Percentiles rank a stretch among this genome's conserved stretches.
These are phyloP conservation scores for Ashinkailepas kermadecensis DNA, from an alignment of 2,888 invertebrate species.

Conservation along the genomic window DNA sequence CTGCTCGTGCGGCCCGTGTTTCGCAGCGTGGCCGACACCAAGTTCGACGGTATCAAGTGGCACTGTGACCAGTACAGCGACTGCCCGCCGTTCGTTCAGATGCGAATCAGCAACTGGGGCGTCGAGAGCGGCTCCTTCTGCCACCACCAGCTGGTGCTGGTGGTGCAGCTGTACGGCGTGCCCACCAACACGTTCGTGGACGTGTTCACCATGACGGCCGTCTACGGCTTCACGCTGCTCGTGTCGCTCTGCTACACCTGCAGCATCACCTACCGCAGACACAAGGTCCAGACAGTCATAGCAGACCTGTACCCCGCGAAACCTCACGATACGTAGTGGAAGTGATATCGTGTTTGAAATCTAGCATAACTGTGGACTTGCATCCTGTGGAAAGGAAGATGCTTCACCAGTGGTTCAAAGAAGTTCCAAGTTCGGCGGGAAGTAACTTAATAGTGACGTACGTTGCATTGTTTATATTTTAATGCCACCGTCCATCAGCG, in stretches of 20 bases:
- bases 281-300: neutral
- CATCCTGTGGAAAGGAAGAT: too few relatives aligned
- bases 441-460: too few relatives aligned
- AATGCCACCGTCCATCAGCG: too few relatives aligned
- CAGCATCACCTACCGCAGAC: neutral
- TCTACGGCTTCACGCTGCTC: neutral
- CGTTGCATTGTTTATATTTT: too few relatives aligned
- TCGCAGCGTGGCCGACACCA: neutral
- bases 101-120: neutral
- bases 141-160: neutral
- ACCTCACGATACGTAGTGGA: neutral
- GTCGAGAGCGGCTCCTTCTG: neutral
- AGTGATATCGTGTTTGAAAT: too few relatives aligned
- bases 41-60: neutral
- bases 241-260: neutral
- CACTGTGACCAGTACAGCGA: conserved; percentile 8
- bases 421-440: too few relatives aligned
- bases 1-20: neutral
- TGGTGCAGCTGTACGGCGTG: conserved; percentile 12
- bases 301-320: neutral
- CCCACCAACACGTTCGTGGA: conserved; percentile 19
- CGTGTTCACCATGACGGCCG: neutral
- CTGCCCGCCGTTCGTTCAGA: neutral
- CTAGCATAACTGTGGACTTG: too few relatives aligned
- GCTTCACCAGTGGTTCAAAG: too few relatives aligned